Evolutionary conservation across 2,888 invertebrate genomes (phyloP).

Genomic region (Torymus auratus): DNA sequence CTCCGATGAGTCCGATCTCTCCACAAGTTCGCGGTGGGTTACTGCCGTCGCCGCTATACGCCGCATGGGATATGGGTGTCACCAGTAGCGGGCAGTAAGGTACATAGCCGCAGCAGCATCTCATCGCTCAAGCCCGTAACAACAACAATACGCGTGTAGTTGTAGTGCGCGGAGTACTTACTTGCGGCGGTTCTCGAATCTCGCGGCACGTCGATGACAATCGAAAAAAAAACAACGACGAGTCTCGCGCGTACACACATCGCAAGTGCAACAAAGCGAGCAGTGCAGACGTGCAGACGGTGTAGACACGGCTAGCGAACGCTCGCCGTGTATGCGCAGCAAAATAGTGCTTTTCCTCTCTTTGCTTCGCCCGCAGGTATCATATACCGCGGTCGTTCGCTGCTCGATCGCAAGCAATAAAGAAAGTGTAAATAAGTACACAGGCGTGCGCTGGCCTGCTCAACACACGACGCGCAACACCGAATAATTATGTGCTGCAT

Average conservation of each 20-base stretch:
- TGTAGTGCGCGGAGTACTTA: background rate
- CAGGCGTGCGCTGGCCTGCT: background rate
- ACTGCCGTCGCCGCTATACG: background rate
- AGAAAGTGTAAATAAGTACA: conserved; percentile 15
- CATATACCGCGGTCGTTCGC: no score
- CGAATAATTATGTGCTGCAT: conserved; percentile 34
- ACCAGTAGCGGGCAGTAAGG: background rate
- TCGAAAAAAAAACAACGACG: no score
- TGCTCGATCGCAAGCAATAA: background rate
- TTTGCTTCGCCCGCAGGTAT: background rate
- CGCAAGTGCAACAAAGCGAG: background rate
- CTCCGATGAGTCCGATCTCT: no score
- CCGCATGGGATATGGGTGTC: conserved; percentile 22
- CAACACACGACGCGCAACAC: background rate
- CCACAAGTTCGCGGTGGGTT: background rate
- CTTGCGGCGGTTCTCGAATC: no score
- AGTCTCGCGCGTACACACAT: background rate
- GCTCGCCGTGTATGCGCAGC: no score
- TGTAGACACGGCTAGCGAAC: background rate
- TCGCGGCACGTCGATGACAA: conserved; percentile 10
- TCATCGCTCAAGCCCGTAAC: background rate
- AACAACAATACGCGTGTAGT: background rate
- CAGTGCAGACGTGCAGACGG: background rate
- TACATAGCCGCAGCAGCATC: no score
- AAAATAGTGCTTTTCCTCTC: background rate